Evolutionary conservation across 2,888 invertebrate genomes (phyloP), one percentile per base, ranked within the genome.

Genomic region (Troides oblongomaculatus): DNA sequence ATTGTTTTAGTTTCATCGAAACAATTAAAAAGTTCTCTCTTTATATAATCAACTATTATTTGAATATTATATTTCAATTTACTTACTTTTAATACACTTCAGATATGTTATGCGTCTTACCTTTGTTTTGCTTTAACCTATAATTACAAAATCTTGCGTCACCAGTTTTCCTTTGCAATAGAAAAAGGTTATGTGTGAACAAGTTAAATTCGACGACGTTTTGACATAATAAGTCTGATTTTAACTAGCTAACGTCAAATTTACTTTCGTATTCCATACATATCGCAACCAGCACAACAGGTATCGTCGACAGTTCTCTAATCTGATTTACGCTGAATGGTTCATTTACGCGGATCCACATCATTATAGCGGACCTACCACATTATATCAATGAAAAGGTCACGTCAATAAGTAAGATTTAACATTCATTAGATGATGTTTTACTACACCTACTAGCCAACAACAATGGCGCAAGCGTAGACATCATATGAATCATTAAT

Each of bases 311-410:
- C 68, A 21, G 36, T 46, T n/a, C 64, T 57, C 36, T 53, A 30
- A 50, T 46, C 23, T 21, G 23, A 36, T 18, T 68, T 39, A 30
- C 36, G 6, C 50, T 64, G 63, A 68, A 68, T 64, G 46, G 59
- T 53, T 68, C 68, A 60, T 68, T 68, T 39, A 68, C 58, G 58
- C 58, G 63, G 39, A 64, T 25, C 50, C 50, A 12, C 39, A 46
- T 39, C 43, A 58, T 63, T 46, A 59, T 36, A 46, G 63, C 21
- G 21, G 43, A 21, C n/a, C 43, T 18, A 61, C 39, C 43, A 12
- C 43, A 8, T 8, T 17, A 18, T 10, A 21, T 30, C n/a, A 8
- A 12, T 59, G 23, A 59, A 65, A 59, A 59, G 65, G 25, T 65
- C 65, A 46, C n/a, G 12, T 59, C 25, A 59, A 25, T 50, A 46